Evolutionary conservation across 2,113 vertebrate species (phyloP).

Genomic region (Marmota monax): DNA sequence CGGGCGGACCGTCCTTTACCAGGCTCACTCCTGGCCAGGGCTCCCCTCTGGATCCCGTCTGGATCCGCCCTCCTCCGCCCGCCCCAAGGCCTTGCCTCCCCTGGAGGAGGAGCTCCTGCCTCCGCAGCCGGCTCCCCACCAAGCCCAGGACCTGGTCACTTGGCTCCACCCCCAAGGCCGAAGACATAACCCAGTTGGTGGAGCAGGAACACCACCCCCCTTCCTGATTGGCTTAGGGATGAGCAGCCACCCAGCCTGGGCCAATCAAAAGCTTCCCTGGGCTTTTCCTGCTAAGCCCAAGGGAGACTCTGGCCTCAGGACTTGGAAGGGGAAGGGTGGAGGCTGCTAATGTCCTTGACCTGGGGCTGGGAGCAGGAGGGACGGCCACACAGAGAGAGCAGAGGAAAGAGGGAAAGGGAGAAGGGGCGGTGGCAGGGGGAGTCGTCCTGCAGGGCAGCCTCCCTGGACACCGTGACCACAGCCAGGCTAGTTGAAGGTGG

Average conservation of each 20-base stretch:
- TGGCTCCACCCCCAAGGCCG: neutral
- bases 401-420: neutral
- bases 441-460: neutral
- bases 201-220: neutral
- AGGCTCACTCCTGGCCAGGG: neutral
- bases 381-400: neutral
- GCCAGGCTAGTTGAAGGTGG: neutral
- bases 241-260: neutral
- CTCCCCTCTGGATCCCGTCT: neutral
- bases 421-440: neutral
- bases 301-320: neutral
- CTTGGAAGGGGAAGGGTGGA: neutral
- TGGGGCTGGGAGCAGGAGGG: neutral
- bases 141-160: neutral
- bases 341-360: neutral
- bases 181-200: neutral
- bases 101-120: neutral
- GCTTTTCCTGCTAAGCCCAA: neutral
- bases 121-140: neutral
- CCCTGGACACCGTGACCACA: neutral
- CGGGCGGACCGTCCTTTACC: rapidly evolving
- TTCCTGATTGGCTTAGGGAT: neutral
- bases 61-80: neutral
- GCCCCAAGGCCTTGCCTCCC: neutral
- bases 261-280: neutral